These are phyloP conservation scores for Pyrrhosoma nymphula DNA, from an alignment of 2,888 invertebrate species.

Conservation along the genomic window DNA sequence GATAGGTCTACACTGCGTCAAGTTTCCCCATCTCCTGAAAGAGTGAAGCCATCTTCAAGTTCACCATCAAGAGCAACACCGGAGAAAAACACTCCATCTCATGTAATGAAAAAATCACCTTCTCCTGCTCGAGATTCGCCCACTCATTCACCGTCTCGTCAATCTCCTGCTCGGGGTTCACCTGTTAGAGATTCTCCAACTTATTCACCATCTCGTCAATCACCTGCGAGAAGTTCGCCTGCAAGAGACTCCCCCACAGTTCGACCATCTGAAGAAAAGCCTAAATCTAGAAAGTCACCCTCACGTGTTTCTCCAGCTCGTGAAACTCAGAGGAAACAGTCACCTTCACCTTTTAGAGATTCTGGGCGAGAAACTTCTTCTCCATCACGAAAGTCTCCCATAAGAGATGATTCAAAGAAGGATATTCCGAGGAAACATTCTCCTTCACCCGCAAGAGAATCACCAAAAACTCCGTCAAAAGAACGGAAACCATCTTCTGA, in stretches of 20 bases:
- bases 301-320: slow-evolving; percentile 30
- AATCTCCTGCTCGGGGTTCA: not conserved
- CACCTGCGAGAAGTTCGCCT: not conserved
- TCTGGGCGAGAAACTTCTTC: not conserved
- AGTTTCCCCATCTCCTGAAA: not conserved
- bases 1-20: not conserved
- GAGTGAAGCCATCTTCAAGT: not conserved
- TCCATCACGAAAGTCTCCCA: slow-evolving; percentile 1
- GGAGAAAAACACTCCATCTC: not conserved
- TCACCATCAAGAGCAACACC: not conserved
- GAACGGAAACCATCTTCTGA: not conserved
- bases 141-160: not conserved
- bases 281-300: not conserved
- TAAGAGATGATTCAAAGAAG: not conserved
- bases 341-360: slow-evolving; percentile 25
- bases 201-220: not conserved
- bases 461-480: not conserved
- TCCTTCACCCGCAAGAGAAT: slow-evolving; percentile 14
- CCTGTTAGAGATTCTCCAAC: not conserved
- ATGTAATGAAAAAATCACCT: not conserved
- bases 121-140: slow-evolving; percentile 11
- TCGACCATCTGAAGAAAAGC: not conserved
- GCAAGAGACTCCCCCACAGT: not conserved
- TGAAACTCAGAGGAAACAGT: slow-evolving; percentile 13
- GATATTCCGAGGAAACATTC: slow-evolving; percentile 22